These are phyloP conservation scores for Metridium senile DNA, from an alignment of 92 coral and sea anemone genomes.

Conservation along the genomic window DNA sequence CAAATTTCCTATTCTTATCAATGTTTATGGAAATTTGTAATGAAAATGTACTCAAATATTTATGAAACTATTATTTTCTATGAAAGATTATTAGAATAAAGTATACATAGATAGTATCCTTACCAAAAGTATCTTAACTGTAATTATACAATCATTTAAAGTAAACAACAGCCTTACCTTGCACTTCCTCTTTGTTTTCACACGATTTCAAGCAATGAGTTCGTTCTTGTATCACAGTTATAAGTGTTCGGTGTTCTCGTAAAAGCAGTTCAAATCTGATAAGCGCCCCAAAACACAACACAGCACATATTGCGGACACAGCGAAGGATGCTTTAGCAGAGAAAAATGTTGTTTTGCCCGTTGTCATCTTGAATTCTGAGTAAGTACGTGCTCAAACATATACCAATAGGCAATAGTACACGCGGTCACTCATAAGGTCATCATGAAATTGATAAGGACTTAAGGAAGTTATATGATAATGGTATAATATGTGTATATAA, in stretches of 20 bases:
- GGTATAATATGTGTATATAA: no score
- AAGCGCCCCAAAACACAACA: constrained; percentile 25
- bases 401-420: no score
- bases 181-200: not conserved
- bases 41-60: no score
- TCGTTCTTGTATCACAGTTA: not conserved
- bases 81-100: no score
- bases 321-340: constrained; percentile 1
- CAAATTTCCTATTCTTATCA: no score
- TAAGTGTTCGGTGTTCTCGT: constrained; percentile 14
- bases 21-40: no score
- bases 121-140: no score
- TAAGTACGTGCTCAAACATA: not conserved
- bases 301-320: constrained; percentile 19
- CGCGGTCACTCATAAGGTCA: not conserved
- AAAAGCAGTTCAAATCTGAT: constrained; percentile 24
- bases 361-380: not conserved
- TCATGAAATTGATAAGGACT: no score
- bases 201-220: not conserved
- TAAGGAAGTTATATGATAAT: no score
- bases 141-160: not conserved
- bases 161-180: not conserved
- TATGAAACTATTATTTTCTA: no score
- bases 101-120: no score
- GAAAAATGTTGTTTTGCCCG: constrained; percentile 15